Conservation (phyloP, 2,888 invertebrate species). For the Ichneumon xanthorius region DNA sequence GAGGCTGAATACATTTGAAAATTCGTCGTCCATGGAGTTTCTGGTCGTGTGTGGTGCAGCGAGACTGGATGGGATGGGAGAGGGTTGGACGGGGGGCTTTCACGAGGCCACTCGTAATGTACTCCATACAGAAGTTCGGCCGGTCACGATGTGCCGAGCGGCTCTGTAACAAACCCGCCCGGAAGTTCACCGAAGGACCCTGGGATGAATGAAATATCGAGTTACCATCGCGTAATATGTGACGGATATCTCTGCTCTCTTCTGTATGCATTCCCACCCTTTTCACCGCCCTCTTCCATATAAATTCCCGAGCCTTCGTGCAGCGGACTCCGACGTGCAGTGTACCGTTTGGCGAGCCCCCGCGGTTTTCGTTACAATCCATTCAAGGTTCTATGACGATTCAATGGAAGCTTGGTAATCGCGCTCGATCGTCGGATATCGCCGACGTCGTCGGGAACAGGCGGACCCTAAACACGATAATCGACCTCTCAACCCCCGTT, state of each 20-base stretch:
- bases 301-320: constrained; percentile 35
- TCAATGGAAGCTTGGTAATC: constrained; percentile 57
- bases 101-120: constrained; percentile 1
- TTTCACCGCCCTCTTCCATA: constrained; percentile 8
- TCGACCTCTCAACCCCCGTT: not conserved
- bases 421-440: constrained; percentile 51
- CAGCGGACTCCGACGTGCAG: not conserved
- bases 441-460: constrained; percentile 12
- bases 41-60: not conserved
- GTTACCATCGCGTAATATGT: constrained; percentile 67
- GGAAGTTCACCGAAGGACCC: constrained; percentile 57
- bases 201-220: constrained; percentile 74
- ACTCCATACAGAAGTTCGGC: constrained; percentile 28
- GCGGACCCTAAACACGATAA: not conserved
- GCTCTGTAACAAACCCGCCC: constrained; percentile 39
- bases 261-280: constrained; percentile 42
- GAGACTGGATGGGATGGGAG: not conserved
- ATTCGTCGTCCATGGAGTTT: constrained; percentile 19
- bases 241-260: not conserved
- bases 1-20: constrained; percentile 10
- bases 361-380: constrained; percentile 12
- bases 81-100: constrained; percentile 15
- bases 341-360: constrained; percentile 46
- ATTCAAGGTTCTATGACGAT: constrained; percentile 41
- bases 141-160: not conserved